Evolutionary conservation across 2,797 vertebrate genomes (phyloP), one percentile per base, ranked within the genome.

Genomic region (Microctenopoma lineatum): DNA sequence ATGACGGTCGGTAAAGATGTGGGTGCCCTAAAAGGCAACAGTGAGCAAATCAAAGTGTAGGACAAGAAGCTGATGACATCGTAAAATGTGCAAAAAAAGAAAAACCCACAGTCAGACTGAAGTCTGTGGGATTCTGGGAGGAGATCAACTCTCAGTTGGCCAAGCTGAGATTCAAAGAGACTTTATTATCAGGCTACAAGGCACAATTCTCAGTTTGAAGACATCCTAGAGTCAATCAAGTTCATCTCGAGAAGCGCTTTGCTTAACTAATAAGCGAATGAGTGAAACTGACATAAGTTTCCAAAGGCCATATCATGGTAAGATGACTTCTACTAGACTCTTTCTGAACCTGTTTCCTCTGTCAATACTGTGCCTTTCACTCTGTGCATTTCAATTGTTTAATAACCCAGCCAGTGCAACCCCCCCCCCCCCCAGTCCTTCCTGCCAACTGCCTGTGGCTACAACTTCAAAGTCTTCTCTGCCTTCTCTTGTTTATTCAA

Each of bases 101-200:
- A 36, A 36, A 7, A 4, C 5, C 21, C 72, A 67, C 0, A 79
- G 73, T 66, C 47, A 72, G 68, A 25, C 66, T 54, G 73, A 48
- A 1, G 41, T 79, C 70, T 75, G 54, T 56, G 64, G 74, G 70
- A 70, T 55, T 67, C 50, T 64, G 75, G 64, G 67, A 84, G 73
- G 62, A 25, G 18, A 76, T 86, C 73, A 78, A 64, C 50, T 73
- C 75, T 79, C 81, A 60, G 56, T 44, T 65, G 78, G 68, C 68
- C 64, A 65, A 69, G 73, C 26, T 57, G 25, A 73, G 25, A 86
- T 75, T 82, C 77, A 88, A 82, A 84, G 79, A 79, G 78, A 83
- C 80, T 87, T 82, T 45, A 66, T 83, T 81, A 80, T 84, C 53
- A 73, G 44, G 66, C 73, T 67, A 67, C 72, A 60, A 77, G 74